Conservation (phyloP, 2,888 invertebrate species). For the Anaspis maculata region DNA sequence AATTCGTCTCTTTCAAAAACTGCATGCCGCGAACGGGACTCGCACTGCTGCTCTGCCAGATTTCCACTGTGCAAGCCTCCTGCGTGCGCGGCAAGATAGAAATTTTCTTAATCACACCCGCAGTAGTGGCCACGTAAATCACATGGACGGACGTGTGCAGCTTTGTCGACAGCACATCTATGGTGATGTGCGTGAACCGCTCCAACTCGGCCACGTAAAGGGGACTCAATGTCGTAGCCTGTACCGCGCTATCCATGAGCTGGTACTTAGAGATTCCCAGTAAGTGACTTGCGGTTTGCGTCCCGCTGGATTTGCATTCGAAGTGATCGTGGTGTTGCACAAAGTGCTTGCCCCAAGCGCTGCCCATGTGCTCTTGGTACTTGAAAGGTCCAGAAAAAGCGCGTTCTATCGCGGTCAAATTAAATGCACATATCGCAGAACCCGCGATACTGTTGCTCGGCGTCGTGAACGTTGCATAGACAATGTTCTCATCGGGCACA, state of each 20-base stretch:
- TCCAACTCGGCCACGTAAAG: slow-evolving; percentile 64
- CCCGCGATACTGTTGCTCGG: slow-evolving; percentile 82
- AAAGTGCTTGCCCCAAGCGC: slow-evolving; percentile 67
- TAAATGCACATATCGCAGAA: slow-evolving; percentile 87
- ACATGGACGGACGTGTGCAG: slow-evolving; percentile 62
- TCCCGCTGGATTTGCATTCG: slow-evolving; percentile 48
- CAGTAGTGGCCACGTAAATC: slow-evolving; percentile 70
- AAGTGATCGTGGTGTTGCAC: slow-evolving; percentile 53
- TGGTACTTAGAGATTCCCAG: slow-evolving; percentile 69
- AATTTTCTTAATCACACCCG: slow-evolving; percentile 72
- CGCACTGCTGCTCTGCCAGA: slow-evolving; percentile 63
- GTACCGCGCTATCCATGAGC: slow-evolving; percentile 80
- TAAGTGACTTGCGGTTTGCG: slow-evolving; percentile 34
- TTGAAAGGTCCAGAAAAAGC: slow-evolving; percentile 84
- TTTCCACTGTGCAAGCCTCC: slow-evolving; percentile 76
- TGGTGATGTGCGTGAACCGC: slow-evolving; percentile 67
- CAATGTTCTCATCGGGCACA: slow-evolving; percentile 63
- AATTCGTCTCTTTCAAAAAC: slow-evolving; percentile 73
- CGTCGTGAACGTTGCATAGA: slow-evolving; percentile 81
- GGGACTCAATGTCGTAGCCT: slow-evolving; percentile 62
- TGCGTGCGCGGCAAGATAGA: slow-evolving; percentile 61
- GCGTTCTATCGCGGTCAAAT: slow-evolving; percentile 67
- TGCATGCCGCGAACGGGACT: slow-evolving; percentile 60
- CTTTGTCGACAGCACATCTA: slow-evolving; percentile 72
- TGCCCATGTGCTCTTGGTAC: slow-evolving; percentile 66